phyloP scores from a whole-genome alignment of 2,888 invertebrate genomes.

The Endotricha flammealis region DNA sequence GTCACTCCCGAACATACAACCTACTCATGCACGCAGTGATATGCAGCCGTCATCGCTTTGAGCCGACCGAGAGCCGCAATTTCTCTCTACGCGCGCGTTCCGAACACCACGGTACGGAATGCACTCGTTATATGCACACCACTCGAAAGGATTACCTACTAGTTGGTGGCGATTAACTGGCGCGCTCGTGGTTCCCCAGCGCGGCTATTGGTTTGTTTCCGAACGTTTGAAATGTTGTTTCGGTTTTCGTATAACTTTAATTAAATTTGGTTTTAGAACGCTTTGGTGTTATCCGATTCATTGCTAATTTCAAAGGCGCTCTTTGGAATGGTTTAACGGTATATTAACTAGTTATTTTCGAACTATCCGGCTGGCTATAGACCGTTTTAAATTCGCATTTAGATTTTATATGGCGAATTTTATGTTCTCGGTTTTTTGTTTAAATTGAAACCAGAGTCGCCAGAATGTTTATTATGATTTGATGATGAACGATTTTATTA shows the following conservation, averaged over 20 bases:
- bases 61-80: slow-evolving; percentile 57
- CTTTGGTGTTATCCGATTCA: slow-evolving; percentile 19
- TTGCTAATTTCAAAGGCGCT: slow-evolving; percentile 15
- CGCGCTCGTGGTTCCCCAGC: slow-evolving; percentile 54
- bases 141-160: slow-evolving; percentile 71
- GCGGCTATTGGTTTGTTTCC: slow-evolving; percentile 54
- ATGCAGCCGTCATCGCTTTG: slow-evolving; percentile 62
- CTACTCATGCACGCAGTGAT: slow-evolving; percentile 52
- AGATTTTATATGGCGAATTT: no score
- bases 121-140: slow-evolving; percentile 68
- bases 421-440: no score
- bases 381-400: neutral
- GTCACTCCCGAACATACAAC: slow-evolving; percentile 24
- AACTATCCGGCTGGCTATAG: no score
- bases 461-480: no score
- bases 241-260: slow-evolving; percentile 38
- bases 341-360: no score
- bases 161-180: slow-evolving; percentile 68
- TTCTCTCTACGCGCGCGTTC: slow-evolving; percentile 44
- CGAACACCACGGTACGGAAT: slow-evolving; percentile 45
- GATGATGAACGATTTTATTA: no score
- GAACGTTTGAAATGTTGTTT: slow-evolving; percentile 46
- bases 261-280: slow-evolving; percentile 25
- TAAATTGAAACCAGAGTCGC: no score
- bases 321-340: neutral